Evolutionary conservation across 2,888 invertebrate species (phyloP), one percentile per base, ranked within the genome.

Genomic region (Melanotus villosus): DNA sequence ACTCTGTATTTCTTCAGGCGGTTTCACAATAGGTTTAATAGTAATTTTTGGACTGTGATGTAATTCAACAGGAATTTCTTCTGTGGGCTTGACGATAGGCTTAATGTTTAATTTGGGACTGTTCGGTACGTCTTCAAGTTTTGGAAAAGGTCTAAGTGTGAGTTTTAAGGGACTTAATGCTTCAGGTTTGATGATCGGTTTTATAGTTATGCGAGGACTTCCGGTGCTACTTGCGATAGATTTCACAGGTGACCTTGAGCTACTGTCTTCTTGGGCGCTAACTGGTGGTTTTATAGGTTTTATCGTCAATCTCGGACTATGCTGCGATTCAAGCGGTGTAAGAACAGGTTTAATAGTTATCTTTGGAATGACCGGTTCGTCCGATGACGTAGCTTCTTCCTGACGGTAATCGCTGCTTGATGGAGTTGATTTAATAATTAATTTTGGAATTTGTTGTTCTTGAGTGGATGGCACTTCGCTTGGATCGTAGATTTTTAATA

Each of bases 101-200:
- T 87, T 88, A 72, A 88, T 88, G 80, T 87, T 87, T 80, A 88
- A 84, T 83, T 87, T 87, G 79, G 88, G 87, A 67, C 77, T 80
- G 38, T 74, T 78, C 14, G 70, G 56, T 43, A 45, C 34, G 9
- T 80, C 81, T 1, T 81, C 80, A 56, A 81, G 76, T 68, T 83
- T 83, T 2, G 80, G 63, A n/a, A 81, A 80, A n/a, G 86, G 85
- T 77, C 87, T 87, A 59, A 88, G 84, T 58, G 85, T 86, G 68
- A 87, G 84, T 79, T 86, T 87, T 26, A 79, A 56, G 1, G 79
- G 78, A 56, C 77, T 18, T 30, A 41, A 12, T n/a, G 41, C 4
- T 14, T 77, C 77, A 16, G 79, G 76, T 78, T 79, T 81, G 18
- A 79, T 68, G 19, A 84, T 77, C 3, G 85, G 83, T 73, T 86